These are phyloP conservation scores for Ophioninae sp. DNA, from an alignment of 2,888 invertebrate genomes.

Conservation along the genomic window DNA sequence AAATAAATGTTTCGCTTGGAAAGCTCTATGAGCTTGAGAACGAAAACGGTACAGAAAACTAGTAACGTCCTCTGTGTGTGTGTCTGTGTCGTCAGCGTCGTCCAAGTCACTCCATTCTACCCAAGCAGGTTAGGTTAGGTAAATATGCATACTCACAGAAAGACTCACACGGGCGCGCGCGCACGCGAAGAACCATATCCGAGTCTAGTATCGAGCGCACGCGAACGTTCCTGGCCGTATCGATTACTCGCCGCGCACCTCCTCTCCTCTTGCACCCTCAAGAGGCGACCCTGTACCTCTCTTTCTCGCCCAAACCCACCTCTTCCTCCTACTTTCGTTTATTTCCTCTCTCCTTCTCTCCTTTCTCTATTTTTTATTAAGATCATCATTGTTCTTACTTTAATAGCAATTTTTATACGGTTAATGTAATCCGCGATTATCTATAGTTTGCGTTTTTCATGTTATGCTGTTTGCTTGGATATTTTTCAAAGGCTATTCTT, in stretches of 20 bases:
- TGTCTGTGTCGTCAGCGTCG: conserved; percentile 35
- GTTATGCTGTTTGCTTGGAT: too few species aligned
- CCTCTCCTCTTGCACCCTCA: conserved; percentile 42
- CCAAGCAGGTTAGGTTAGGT: conserved; percentile 19
- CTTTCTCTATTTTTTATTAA: neutral
- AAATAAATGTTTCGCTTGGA: too few species aligned
- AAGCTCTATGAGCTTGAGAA: too few species aligned
- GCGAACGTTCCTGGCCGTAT: conserved; percentile 68
- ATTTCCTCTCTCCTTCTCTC: conserved; percentile 36
- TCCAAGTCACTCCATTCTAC: conserved; percentile 48
- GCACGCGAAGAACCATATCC: conserved; percentile 41
- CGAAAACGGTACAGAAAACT: too few species aligned
- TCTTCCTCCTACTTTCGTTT: conserved; percentile 20
- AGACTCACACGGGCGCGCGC: neutral
- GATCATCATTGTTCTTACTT: too few species aligned
- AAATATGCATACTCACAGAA: neutral
- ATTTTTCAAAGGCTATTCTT: too few species aligned
- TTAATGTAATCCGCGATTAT: too few species aligned
- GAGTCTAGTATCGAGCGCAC: conserved; percentile 66
- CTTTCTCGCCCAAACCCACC: conserved; percentile 27
- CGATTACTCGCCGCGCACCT: conserved; percentile 67
- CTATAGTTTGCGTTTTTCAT: too few species aligned
- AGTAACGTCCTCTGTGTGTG: neutral
- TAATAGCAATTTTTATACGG: too few species aligned
- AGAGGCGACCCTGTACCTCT: conserved; percentile 43